These are phyloP conservation scores for Callipepla squamata DNA, from an alignment of 2,113 vertebrate genomes.

Conservation along the genomic window DNA sequence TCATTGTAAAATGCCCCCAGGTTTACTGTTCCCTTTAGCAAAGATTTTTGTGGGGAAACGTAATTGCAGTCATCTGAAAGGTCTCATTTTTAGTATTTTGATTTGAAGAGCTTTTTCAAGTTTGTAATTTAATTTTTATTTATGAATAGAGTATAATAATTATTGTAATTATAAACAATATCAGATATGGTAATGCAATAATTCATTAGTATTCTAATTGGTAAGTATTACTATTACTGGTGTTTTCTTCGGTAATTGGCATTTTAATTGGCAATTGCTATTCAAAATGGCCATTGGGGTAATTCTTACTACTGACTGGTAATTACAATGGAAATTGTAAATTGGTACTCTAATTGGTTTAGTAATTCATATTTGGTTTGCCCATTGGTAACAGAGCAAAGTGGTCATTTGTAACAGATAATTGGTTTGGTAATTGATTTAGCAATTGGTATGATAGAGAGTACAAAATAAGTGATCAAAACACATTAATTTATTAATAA, in stretches of 20 bases:
- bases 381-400: constrained; percentile 25
- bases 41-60: not conserved
- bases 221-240: constrained; percentile 52
- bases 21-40: not conserved
- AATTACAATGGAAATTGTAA: constrained; percentile 64
- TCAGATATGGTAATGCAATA: constrained; percentile 57
- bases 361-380: constrained; percentile 63
- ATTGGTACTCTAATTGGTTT: constrained; percentile 62
- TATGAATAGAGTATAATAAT: constrained; percentile 25
- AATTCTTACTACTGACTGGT: constrained; percentile 43
- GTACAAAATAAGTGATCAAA: not conserved
- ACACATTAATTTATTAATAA: not conserved
- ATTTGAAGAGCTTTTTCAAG: not conserved
- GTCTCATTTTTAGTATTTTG: not conserved
- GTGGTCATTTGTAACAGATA: constrained; percentile 55
- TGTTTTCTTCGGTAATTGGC: constrained; percentile 60
- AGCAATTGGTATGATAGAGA: not conserved
- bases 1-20: not conserved
- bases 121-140: constrained; percentile 26
- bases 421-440: constrained; percentile 63
- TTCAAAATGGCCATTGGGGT: constrained; percentile 60
- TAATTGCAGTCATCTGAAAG: not conserved
- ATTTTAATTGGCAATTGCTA: constrained; percentile 63
- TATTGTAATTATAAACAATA: constrained; percentile 63
- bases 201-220: constrained; percentile 62